Evolutionary conservation across 2,888 invertebrate genomes (phyloP).

Genomic region (Tridacna crocea): DNA sequence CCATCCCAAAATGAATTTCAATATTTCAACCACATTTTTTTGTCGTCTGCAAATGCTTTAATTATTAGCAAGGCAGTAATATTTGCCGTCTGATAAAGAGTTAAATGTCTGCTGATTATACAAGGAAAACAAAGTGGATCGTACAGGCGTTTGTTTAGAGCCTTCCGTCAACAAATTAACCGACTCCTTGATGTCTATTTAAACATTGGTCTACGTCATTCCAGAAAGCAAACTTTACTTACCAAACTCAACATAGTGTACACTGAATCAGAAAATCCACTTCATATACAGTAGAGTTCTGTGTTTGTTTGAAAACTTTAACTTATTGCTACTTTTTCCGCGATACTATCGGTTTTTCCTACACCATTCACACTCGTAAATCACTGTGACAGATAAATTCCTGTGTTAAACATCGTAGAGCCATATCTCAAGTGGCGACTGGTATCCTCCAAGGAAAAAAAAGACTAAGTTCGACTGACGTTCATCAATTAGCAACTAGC

Average conservation of each 20-base stretch:
- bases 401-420: too few species aligned
- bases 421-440: too few species aligned
- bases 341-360: background rate
- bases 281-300: background rate
- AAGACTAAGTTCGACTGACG: background rate
- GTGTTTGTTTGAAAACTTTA: background rate
- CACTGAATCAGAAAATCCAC: background rate
- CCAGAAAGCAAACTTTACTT: slow-evolving; percentile 1
- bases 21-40: too few species aligned
- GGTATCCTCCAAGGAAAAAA: background rate
- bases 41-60: too few species aligned
- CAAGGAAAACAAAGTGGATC: background rate
- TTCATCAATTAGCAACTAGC: slow-evolving; percentile 15
- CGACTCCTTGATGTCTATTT: slow-evolving; percentile 8
- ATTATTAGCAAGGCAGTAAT: too few species aligned
- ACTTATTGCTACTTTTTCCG: background rate
- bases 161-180: slow-evolving; percentile 9
- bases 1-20: too few species aligned
- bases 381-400: too few species aligned
- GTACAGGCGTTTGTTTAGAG: slow-evolving; percentile 2
- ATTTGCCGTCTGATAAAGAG: too few species aligned
- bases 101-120: too few species aligned
- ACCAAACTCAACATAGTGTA: slow-evolving; percentile 16
- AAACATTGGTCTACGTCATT: slow-evolving; percentile 20
- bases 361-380: too few species aligned